Percentiles rank a stretch among this genome's conserved stretches.
Evolutionary conservation across 1,140 invertebrate species (phyloP).

Genomic region (Patella vulgata): DNA sequence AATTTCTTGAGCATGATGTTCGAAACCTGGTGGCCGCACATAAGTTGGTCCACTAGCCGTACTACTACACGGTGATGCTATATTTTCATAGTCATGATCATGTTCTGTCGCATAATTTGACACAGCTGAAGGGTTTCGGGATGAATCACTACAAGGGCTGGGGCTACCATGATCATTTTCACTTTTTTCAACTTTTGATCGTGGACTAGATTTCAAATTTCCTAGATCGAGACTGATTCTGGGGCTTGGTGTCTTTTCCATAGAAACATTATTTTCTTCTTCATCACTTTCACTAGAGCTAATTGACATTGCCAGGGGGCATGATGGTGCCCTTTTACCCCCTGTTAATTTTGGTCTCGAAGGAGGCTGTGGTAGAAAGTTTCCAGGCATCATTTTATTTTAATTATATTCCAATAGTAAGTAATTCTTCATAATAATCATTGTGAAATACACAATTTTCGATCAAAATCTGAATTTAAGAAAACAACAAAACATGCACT

Average conservation of each 20-base stretch:
- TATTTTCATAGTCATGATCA: constrained; percentile 63
- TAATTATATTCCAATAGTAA: constrained; percentile 8
- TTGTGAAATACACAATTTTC: background rate
- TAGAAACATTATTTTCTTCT: constrained; percentile 32
- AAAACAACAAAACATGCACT: background rate
- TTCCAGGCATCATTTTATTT: too few relatives aligned
- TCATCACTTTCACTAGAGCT: constrained; percentile 48
- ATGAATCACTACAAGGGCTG: background rate
- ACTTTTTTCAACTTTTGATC: constrained; percentile 14
- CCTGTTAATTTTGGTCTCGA: constrained; percentile 29
- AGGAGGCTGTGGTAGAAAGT: constrained; percentile 27
- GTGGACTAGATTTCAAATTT: background rate
- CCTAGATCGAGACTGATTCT: constrained; percentile 9
- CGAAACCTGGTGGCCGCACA: constrained; percentile 65
- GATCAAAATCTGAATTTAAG: background rate
- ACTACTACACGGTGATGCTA: constrained; percentile 61
- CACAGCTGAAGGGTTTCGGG: constrained; percentile 13
- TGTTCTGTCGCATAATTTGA: constrained; percentile 52
- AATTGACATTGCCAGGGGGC: constrained; percentile 49
- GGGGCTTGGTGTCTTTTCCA: constrained; percentile 23
- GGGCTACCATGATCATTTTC: constrained; percentile 68
- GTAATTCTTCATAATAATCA: background rate
- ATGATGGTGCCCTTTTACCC: constrained; percentile 56
- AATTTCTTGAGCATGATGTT: constrained; percentile 63
- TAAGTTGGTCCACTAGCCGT: constrained; percentile 67